Percentiles rank a stretch among this genome's conserved stretches.
These are phyloP conservation scores for Micrastur ruficollis DNA, from an alignment of 2,797 vertebrate species.

Conservation along the genomic window DNA sequence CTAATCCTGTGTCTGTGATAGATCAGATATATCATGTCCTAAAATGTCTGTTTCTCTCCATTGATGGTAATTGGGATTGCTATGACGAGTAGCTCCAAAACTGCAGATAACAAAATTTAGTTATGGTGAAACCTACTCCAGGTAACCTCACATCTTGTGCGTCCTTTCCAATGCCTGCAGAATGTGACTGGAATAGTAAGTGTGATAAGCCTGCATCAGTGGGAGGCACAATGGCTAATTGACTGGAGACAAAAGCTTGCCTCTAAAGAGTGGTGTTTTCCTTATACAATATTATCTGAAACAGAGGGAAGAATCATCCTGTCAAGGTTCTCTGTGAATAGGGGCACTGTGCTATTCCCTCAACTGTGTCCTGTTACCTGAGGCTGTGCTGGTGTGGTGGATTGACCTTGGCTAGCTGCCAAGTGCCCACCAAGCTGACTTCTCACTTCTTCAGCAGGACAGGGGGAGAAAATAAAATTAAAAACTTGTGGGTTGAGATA, in stretches of 20 bases:
- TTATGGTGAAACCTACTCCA: background rate
- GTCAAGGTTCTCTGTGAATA: background rate
- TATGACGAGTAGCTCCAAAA: background rate
- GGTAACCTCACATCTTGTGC: background rate
- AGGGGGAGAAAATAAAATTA: background rate
- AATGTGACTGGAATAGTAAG: background rate
- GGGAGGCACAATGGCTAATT: background rate
- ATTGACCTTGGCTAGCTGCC: background rate
- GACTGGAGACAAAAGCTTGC: background rate
- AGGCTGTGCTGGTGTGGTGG: background rate
- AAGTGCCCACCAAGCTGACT: background rate
- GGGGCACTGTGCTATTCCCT: background rate
- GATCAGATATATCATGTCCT: background rate
- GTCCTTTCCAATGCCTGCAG: background rate
- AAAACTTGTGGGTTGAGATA: background rate
- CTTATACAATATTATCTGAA: background rate
- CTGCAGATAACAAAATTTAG: background rate
- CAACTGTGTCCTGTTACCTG: background rate
- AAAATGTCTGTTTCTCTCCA: background rate
- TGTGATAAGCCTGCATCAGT: background rate
- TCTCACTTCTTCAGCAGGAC: too few relatives aligned
- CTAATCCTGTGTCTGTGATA: background rate
- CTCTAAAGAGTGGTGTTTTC: background rate
- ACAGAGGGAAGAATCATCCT: background rate
- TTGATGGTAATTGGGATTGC: background rate